Evolutionary conservation across 2,888 invertebrate species (phyloP).

Genomic region (Antheraea assamensis): DNA sequence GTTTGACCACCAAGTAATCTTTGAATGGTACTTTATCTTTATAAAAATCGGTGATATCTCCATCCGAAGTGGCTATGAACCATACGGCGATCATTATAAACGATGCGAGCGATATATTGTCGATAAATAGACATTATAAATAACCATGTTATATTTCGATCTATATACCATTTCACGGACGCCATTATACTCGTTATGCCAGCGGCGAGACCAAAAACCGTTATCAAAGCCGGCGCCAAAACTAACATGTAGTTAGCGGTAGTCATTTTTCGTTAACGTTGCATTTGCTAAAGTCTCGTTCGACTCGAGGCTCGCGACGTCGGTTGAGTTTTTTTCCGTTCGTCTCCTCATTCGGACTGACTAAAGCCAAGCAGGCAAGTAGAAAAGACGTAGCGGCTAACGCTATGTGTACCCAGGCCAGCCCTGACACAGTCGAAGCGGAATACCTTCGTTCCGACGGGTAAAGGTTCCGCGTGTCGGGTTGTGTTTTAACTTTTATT

Average conservation of each 20-base stretch:
- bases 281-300: conserved; percentile 25
- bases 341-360: conserved; percentile 52
- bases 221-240: conserved; percentile 75
- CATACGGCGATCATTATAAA: conserved; percentile 69
- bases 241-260: conserved; percentile 62
- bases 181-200: conserved; percentile 82
- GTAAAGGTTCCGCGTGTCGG: conserved; percentile 81
- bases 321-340: conserved; percentile 27
- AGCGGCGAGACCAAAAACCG: conserved; percentile 75
- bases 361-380: conserved; percentile 79
- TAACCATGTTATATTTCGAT: conserved; percentile 84
- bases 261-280: conserved; percentile 23
- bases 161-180: conserved; percentile 85
- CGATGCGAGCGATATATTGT: conserved; percentile 71
- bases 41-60: conserved; percentile 64
- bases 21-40: conserved; percentile 69
- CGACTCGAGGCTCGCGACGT: conserved; percentile 4
- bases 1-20: conserved; percentile 64
- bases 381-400: conserved; percentile 82
- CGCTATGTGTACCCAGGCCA: conserved; percentile 84
- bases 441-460: conserved; percentile 86
- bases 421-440: conserved; percentile 85
- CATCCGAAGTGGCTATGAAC: conserved; percentile 65
- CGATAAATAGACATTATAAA: conserved; percentile 82
- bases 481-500: conserved; percentile 84